phyloP scores from a whole-genome alignment of 2,113 vertebrate species.

The Dasypus novemcinctus region DNA sequence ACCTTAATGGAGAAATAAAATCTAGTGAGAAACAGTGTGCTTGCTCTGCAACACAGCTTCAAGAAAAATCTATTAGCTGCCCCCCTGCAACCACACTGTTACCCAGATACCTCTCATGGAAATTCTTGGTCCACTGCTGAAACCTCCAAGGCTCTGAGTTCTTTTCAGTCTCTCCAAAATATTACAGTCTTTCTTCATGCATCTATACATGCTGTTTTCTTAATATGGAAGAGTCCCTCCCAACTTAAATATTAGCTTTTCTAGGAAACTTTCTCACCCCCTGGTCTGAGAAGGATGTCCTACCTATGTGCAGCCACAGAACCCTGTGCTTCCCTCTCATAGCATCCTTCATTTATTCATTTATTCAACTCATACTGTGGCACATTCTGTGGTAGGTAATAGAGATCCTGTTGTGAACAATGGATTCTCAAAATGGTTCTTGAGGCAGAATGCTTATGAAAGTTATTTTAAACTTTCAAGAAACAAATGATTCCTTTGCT shows the following conservation, averaged over 20 bases:
- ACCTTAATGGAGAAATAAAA: background rate
- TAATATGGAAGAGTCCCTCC: background rate
- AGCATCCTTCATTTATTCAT: background rate
- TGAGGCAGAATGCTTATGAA: background rate
- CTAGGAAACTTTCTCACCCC: background rate
- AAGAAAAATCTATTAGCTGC: background rate
- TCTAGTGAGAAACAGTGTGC: background rate
- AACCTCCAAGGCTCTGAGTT: background rate
- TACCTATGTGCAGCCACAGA: background rate
- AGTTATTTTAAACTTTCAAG: background rate
- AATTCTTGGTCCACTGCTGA: background rate
- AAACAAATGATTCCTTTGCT: background rate
- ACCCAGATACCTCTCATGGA: background rate
- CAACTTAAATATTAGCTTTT: background rate
- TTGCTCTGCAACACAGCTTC: background rate
- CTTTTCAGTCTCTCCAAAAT: background rate
- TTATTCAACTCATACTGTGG: background rate
- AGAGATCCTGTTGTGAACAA: background rate
- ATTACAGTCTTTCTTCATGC: background rate
- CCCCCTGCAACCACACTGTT: background rate
- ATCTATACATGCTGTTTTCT: background rate
- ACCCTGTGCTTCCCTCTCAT: background rate
- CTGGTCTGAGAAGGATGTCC: background rate
- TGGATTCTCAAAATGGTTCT: background rate
- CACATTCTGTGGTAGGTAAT: background rate